A percentile compares a stretch with the other conserved stretches of the same genome.
phyloP scores from a whole-genome alignment of 1,140 invertebrate genomes.

The Chironomus tepperi region DNA sequence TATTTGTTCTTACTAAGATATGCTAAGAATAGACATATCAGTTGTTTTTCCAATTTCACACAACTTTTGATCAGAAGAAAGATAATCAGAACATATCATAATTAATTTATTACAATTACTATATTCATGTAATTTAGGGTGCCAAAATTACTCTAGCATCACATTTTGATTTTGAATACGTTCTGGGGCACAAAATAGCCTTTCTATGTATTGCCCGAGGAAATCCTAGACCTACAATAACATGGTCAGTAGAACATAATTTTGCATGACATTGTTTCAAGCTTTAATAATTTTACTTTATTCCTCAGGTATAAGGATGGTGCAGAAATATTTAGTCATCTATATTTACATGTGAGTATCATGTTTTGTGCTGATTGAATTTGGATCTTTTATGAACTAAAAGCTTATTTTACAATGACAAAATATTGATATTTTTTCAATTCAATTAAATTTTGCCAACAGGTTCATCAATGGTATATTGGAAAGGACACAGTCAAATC shows the following conservation, averaged over 20 bases:
- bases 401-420: no score
- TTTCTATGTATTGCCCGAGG: conserved; percentile 83
- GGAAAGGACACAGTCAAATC: conserved; percentile 77
- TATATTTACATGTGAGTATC: conserved; percentile 70
- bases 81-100: not conserved
- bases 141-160: conserved; percentile 83
- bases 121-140: conserved; percentile 48
- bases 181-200: conserved; percentile 84
- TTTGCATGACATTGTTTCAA: not conserved
- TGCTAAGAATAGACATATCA: no score
- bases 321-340: conserved; percentile 77
- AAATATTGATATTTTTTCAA: no score
- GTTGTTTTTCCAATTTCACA: not conserved
- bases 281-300: not conserved
- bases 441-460: conserved; percentile 27
- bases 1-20: no score
- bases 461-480: conserved; percentile 82
- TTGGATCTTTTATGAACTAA: no score
- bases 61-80: not conserved
- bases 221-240: conserved; percentile 74
- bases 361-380: no score
- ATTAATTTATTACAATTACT: not conserved
- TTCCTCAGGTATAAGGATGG: conserved; percentile 66
- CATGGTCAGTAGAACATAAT: conserved; percentile 59
- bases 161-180: conserved; percentile 89